Percentiles rank a stretch among this genome's conserved stretches.
Evolutionary conservation across 92 coral and sea anemone genomes (phyloP).

Genomic region (Nematostella vectensis): DNA sequence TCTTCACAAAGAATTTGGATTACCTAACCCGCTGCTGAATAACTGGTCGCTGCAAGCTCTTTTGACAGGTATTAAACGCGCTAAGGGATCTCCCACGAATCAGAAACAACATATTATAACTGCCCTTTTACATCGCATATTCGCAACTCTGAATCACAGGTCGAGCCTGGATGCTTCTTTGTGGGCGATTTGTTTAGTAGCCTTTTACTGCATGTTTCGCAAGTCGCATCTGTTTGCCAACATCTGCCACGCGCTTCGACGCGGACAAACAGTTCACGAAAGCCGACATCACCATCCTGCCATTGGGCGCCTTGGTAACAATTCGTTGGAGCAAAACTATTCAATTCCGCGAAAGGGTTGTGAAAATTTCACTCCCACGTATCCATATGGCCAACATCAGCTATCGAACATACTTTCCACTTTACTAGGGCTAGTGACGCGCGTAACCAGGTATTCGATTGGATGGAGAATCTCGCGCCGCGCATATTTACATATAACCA

Average conservation of each 20-base stretch:
- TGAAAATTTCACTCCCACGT: no score
- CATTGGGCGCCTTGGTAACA: conserved; percentile 19
- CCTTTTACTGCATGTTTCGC: conserved; percentile 18
- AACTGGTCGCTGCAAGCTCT: conserved; percentile 21
- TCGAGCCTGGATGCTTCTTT: conserved; percentile 22
- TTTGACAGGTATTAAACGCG: conserved; percentile 17
- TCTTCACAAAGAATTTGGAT: conserved; percentile 15
- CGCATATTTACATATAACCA: conserved; percentile 10
- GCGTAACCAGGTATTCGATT: no score
- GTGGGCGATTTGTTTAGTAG: conserved; percentile 27
- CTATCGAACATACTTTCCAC: conserved; percentile 14
- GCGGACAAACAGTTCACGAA: not conserved
- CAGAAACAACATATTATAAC: conserved; percentile 22
- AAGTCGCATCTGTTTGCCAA: conserved; percentile 1
- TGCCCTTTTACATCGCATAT: conserved; percentile 2
- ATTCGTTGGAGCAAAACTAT: conserved; percentile 41
- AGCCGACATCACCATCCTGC: conserved; percentile 2
- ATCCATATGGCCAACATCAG: conserved; percentile 8
- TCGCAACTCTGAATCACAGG: not conserved
- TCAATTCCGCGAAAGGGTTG: no score
- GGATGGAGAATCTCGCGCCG: no score
- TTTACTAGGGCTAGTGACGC: not conserved
- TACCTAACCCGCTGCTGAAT: conserved; percentile 24
- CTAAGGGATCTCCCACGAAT: conserved; percentile 16
- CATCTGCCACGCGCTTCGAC: not conserved